Conservation (phyloP, 2,797 vertebrate species). For the Tachyglossus aculeatus region DNA sequence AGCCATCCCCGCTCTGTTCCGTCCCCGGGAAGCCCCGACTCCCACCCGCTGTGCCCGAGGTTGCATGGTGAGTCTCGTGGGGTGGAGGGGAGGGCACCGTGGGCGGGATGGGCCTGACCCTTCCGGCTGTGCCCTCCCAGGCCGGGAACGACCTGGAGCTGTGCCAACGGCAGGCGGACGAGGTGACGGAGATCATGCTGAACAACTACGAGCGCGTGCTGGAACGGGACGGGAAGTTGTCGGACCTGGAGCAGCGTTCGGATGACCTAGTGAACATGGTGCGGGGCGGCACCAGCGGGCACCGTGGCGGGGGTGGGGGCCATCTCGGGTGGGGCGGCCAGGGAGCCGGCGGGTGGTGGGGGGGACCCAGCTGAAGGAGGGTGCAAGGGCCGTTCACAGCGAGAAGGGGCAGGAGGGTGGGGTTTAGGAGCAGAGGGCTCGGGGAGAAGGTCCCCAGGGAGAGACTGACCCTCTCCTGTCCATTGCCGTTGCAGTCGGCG, state of each 20-base stretch:
- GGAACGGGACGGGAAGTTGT: constrained; percentile 67
- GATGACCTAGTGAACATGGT: constrained; percentile 67
- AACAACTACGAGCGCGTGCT: constrained; percentile 63
- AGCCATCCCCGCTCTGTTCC: no score
- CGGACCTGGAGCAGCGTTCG: constrained; percentile 60
- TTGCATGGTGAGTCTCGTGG: neutral
- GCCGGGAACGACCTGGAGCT: constrained; percentile 53
- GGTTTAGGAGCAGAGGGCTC: neutral
- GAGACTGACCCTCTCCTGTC: constrained; percentile 1
- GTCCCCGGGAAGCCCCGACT: no score
- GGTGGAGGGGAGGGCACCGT: neutral
- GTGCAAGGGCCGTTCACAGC: neutral
- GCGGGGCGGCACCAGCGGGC: neutral
- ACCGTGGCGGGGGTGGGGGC: neutral
- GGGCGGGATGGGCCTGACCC: neutral
- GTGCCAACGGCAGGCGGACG: constrained; percentile 63
- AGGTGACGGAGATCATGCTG: constrained; percentile 70
- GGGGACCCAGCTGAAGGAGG: neutral
- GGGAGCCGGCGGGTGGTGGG: neutral
- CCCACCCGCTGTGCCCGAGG: no score
- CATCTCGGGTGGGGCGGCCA: neutral
- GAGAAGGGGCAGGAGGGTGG: neutral
- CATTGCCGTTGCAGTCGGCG: constrained; percentile 30
- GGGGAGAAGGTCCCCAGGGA: neutral
- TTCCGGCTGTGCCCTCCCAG: constrained; percentile 54